Percentiles rank a stretch among this genome's conserved stretches.
Evolutionary conservation across 1,140 invertebrate species (phyloP).

Genomic region (Drosophila bocqueti): DNA sequence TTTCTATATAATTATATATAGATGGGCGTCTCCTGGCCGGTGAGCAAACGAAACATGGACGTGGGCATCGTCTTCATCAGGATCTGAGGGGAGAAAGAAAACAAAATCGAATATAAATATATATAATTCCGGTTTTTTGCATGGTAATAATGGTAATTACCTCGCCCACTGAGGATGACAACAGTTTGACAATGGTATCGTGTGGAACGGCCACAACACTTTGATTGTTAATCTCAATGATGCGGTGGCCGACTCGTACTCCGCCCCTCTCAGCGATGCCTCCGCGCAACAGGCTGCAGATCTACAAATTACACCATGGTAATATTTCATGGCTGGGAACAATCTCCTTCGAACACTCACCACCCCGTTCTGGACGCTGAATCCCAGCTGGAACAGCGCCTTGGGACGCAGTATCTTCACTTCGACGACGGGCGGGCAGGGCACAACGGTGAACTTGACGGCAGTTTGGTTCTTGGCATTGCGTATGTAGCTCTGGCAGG

Average conservation of each 20-base stretch:
- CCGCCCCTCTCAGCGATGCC: constrained; percentile 99
- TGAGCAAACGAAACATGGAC: constrained; percentile 99
- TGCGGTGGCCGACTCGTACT: constrained; percentile 98
- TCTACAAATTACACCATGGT: constrained; percentile 87
- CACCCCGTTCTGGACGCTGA: constrained; percentile 99
- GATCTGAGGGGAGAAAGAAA: constrained; percentile 91
- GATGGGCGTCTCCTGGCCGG: constrained; percentile 99
- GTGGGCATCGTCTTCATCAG: constrained; percentile 99
- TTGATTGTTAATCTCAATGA: constrained; percentile 99
- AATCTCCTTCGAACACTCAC: constrained; percentile 88
- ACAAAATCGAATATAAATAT: neutral
- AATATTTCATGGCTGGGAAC: neutral
- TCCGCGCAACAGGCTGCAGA: constrained; percentile 98
- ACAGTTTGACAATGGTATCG: constrained; percentile 99
- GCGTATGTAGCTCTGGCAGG: constrained; percentile 99
- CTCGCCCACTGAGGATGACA: constrained; percentile 99
- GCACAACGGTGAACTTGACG: constrained; percentile 99
- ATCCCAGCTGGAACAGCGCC: constrained; percentile 99
- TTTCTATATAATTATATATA: constrained; percentile 92
- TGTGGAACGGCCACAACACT: constrained; percentile 99
- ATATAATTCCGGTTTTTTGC: neutral
- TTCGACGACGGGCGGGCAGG: constrained; percentile 99
- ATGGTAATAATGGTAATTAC: constrained; percentile 86
- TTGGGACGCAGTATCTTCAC: constrained; percentile 99
- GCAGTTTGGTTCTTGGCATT: constrained; percentile 99